Base-by-base conservation (phyloP, 1,140 invertebrate genomes). In the Drosophila sp. region DNA sequence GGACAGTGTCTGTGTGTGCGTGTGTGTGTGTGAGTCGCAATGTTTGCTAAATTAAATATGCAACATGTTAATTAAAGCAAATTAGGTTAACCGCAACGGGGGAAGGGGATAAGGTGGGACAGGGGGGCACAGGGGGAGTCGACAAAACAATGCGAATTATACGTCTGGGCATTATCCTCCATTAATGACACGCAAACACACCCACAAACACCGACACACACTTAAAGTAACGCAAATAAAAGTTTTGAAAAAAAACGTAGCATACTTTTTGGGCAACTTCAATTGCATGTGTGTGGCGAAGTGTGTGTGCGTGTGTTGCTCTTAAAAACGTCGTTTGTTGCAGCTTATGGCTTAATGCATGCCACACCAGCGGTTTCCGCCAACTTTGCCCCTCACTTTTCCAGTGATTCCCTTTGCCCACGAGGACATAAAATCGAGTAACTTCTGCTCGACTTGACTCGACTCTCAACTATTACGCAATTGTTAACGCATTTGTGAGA, bases 11-110 rank as follows among this genome's bases (percentile, higher is more conserved):
- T 54, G 62, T 36, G 43, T 25, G 40, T 43, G 48, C 29, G 18
- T 32, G 78, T 38, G 73, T 64, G 54, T 34, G 18, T 32, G 78
- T 25, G 57, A 61, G 61, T 61, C 43, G 65, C 45, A 63, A 57
- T 75, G 78, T 80, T 83, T 87, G 83, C 54, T 58, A 76, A 74
- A 87, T 89, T 78, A 89, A 89, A 87, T 89, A 87, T 87, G 76
- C 72, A 83, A 65, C 72, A 77, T 76, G 83, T 89, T 87, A 87
- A 87, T 87, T 87, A 87, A 87, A 81, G 83, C 65, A 89, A 89
- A 89, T 89, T 83, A 87, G 84, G 73, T 89, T 87, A 77, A 76
- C 79, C 82, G 69, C 81, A 65, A 62, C 43, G 34, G 43, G 61
- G 69, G n/a, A 14, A 34, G 6, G 29, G n/a, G 32, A 16, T 13